phyloP scores from a whole-genome alignment of 2,888 invertebrate genomes.

The Leptura quadrifasciata region DNA sequence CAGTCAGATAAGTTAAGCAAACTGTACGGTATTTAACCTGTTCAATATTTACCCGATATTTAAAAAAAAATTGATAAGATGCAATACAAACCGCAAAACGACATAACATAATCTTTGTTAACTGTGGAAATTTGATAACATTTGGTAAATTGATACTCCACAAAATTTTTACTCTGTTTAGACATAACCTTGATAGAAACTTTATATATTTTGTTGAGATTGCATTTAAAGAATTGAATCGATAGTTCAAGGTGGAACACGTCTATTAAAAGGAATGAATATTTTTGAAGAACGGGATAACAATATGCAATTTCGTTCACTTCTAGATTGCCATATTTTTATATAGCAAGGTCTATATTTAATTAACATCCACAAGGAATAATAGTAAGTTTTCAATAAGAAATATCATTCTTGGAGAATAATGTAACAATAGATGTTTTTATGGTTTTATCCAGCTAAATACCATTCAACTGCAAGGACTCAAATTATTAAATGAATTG shows the following conservation, averaged over 20 bases:
- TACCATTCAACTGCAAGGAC: slow-evolving; percentile 27
- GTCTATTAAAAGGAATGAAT: slow-evolving; percentile 5
- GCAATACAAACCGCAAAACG: slow-evolving; percentile 34
- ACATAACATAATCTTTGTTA: slow-evolving; percentile 33
- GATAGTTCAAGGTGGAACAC: slow-evolving; percentile 35
- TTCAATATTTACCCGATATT: slow-evolving; percentile 42
- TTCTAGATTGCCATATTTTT: slow-evolving; percentile 4
- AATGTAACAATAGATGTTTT: slow-evolving; percentile 23
- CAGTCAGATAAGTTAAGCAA: slow-evolving; percentile 38
- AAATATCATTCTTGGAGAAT: slow-evolving; percentile 28
- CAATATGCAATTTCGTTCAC: slow-evolving; percentile 11
- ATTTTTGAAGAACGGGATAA: slow-evolving; percentile 13
- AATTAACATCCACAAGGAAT: slow-evolving; percentile 28
- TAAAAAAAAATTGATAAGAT: slow-evolving; percentile 43
- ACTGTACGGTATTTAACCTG: slow-evolving; percentile 39
- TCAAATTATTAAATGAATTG: slow-evolving; percentile 13
- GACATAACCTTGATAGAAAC: slow-evolving; percentile 36
- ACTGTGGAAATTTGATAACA: slow-evolving; percentile 26
- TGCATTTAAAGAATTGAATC: slow-evolving; percentile 26
- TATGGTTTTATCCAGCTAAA: slow-evolving; percentile 20
- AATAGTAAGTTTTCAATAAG: slow-evolving; percentile 12
- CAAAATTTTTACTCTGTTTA: slow-evolving; percentile 35
- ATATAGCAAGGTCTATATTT: slow-evolving; percentile 32
- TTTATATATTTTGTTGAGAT: slow-evolving; percentile 25
- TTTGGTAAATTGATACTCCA: slow-evolving; percentile 29